Base-by-base conservation (phyloP, 2,113 vertebrate species). In the Poecilia latipinna region DNA sequence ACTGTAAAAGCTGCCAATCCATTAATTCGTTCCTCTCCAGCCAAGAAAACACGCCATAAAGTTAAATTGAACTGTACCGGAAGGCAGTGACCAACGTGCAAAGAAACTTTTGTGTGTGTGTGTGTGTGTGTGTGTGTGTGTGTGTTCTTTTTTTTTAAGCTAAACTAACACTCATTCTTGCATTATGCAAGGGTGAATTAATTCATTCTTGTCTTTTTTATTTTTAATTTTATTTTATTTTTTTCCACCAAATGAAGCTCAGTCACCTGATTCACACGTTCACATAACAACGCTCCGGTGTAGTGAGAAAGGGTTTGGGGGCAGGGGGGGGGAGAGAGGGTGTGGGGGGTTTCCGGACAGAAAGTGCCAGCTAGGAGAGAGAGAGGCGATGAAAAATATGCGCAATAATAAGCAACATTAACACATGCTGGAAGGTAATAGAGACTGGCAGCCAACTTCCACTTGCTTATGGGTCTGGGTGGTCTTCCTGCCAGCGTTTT, bases 361-460 rank as follows among this genome's bases (percentile, higher is more conserved):
- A 62, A 29, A 28, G 61, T 83, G 79, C 77, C 70, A 77, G 85
- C 73, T 83, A 35, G 74, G 68, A 83, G 82, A 70, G 65, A 82
- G 82, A 70, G 33, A 70, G 33, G 62, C 1, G 65, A 82, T 72
- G 82, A 82, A 82, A 91, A 83, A 82, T 82, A 84, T 82, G 83
- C 79, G 77, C 77, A 78, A 82, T 86, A 88, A 85, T 86, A 90
- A 85, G 85, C 73, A 88, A 88, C 76, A 84, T 84, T 86, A 87
- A 86, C 82, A 89, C 89, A 87, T 61, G 75, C 84, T 87, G 86
- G 82, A 78, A 82, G 85, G 77, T 82, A 82, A 78, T 88, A 82
- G 71, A 51, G 70, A 78, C 82, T 29, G 60, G 73, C 81, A 80
- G 87, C 80, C 83, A 85, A 79, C 68, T 74, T 73, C 74, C 65